Evolutionary conservation across 2,797 vertebrate species (phyloP), one percentile per base, ranked within the genome.

Genomic region (Spea hammondii): DNA sequence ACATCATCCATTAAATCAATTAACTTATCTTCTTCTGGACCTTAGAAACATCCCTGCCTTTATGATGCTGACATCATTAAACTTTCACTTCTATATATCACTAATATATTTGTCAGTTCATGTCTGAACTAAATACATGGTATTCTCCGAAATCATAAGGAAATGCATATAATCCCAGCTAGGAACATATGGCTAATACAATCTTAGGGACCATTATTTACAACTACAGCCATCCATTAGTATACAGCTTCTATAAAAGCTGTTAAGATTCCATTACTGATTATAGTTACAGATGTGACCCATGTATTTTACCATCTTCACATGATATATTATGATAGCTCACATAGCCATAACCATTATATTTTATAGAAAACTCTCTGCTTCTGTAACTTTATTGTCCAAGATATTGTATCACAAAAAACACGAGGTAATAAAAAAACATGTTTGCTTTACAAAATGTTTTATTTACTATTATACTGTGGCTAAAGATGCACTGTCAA

Each of bases 181-280:
- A 6, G 4, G 50, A n/a, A 48, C 11, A 8, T 59, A 57, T 60
- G 70, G 62, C 32, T 59, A 8, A 4, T 50, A 47, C 14, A 44
- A 59, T 45, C 8, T 57, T 72, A 11, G 8, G n/a, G 62, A 53
- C 48, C 12, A 46, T 53, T 79, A 79, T 68, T 60, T 62, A 74
- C 49, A 62, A 59, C 49, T 60, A 60, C 12, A 51, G 53, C 55
- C 46, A 53, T 14, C 8, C 45, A 76, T 68, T 68, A 76, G 66
- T 66, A 68, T 57, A 50, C 55, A 17, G 7, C 14, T 32, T 71
- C n/a, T 66, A 45, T 48, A 51, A 67, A 32, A 54, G 6, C 64
- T n/a, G 8, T 12, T 77, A 51, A 62, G 57, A 45, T 70, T 70
- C 66, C 75, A 77, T 70, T 70, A 77, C 74, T 67, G 72, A 74